phyloP scores from a whole-genome alignment of 2,888 invertebrate genomes.

The Callinectes sapidus region DNA sequence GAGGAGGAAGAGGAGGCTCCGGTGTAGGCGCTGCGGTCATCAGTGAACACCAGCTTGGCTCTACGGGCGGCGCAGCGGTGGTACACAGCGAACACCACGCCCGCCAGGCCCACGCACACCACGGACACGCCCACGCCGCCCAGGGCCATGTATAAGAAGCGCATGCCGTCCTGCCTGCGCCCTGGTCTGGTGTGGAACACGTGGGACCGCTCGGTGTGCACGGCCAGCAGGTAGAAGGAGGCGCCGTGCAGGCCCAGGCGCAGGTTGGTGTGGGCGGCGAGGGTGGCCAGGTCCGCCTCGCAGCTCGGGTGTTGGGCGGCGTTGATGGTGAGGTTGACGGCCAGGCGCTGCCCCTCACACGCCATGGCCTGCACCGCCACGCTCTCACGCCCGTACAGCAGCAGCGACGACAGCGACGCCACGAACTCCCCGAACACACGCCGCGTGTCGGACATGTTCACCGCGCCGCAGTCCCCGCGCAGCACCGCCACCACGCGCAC shows the following conservation, averaged over 20 bases:
- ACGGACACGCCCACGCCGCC: constrained; percentile 55
- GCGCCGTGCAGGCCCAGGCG: constrained; percentile 49
- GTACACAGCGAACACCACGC: constrained; percentile 46
- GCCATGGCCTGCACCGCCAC: constrained; percentile 42
- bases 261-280: constrained; percentile 48
- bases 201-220: constrained; percentile 38
- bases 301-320: constrained; percentile 41
- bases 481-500: constrained; percentile 44
- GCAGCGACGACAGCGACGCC: constrained; percentile 44
- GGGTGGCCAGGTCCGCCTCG: constrained; percentile 53
- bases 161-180: neutral
- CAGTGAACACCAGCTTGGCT: neutral
- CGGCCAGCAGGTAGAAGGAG: constrained; percentile 60
- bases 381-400: constrained; percentile 47
- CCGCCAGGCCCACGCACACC: constrained; percentile 41
- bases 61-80: constrained; percentile 25
- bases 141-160: constrained; percentile 50
- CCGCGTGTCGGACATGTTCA: constrained; percentile 31
- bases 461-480: constrained; percentile 47
- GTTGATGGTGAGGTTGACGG: constrained; percentile 59
- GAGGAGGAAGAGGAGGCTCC: neutral
- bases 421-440: constrained; percentile 43
- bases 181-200: constrained; percentile 61
- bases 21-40: neutral
- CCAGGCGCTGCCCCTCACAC: constrained; percentile 35